phyloP scores from a whole-genome alignment of 1,140 invertebrate species.

The Orchestia grillus region DNA sequence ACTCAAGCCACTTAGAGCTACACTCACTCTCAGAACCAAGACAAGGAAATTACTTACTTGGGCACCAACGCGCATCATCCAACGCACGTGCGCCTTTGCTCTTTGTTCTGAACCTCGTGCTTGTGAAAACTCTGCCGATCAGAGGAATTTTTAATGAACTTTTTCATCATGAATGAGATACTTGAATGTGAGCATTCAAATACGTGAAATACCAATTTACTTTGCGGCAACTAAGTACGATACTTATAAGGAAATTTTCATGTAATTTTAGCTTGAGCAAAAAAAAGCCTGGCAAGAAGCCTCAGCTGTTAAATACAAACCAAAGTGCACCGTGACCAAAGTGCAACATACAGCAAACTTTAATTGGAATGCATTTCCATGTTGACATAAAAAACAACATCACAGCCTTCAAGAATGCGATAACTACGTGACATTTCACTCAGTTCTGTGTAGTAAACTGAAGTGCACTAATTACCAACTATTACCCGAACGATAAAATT shows the following conservation, averaged over 20 bases:
- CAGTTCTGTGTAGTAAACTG: neutral
- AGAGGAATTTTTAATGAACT: neutral
- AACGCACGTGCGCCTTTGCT: no score
- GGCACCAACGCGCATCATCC: no score
- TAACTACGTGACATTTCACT: neutral
- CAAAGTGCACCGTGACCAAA: neutral
- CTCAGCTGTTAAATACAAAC: neutral
- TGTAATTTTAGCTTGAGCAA: neutral
- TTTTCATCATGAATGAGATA: neutral
- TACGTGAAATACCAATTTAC: neutral
- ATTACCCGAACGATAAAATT: neutral
- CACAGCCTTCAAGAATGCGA: neutral
- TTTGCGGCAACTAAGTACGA: neutral
- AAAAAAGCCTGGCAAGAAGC: neutral
- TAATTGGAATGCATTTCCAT: neutral
- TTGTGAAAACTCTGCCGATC: neutral
- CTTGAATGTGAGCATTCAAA: neutral
- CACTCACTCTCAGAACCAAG: neutral
- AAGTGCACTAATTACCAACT: neutral
- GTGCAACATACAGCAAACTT: neutral
- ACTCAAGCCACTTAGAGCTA: neutral
- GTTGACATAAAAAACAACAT: neutral
- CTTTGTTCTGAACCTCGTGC: no score
- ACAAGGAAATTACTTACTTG: neutral
- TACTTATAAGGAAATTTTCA: neutral